Conservation (phyloP, 2,888 invertebrate species). For the Drosophila monieri region DNA sequence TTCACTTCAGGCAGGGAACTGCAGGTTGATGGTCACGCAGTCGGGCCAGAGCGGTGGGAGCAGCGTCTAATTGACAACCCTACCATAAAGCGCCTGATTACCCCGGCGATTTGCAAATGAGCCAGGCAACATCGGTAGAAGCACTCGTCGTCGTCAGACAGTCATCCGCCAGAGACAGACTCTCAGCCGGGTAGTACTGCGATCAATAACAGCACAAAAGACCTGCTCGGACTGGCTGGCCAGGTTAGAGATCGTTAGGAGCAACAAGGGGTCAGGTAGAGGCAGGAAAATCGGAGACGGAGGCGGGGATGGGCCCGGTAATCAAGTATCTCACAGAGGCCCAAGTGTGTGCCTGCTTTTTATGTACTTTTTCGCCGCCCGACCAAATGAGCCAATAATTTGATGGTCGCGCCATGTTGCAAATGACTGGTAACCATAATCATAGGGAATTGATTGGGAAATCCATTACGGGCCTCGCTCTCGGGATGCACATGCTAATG, state of each 20-base stretch:
- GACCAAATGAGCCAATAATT: slow-evolving; percentile 65
- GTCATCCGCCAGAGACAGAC: slow-evolving; percentile 30
- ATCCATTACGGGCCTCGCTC: slow-evolving; percentile 33
- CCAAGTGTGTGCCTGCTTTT: slow-evolving; percentile 26
- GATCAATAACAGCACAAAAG: slow-evolving; percentile 51
- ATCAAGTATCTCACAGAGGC: slow-evolving; percentile 50
- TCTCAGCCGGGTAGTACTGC: slow-evolving; percentile 22
- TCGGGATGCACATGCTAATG: slow-evolving; percentile 55
- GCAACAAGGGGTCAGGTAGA: slow-evolving; percentile 63
- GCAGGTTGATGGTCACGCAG: slow-evolving; percentile 41
- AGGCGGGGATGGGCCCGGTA: slow-evolving; percentile 29
- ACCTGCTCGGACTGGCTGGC: slow-evolving; percentile 32
- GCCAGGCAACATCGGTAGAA: slow-evolving; percentile 34
- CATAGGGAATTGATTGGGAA: slow-evolving; percentile 35
- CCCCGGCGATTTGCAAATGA: slow-evolving; percentile 60
- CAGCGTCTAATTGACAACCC: slow-evolving; percentile 43
- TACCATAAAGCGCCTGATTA: slow-evolving; percentile 48
- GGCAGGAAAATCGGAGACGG: slow-evolving; percentile 25
- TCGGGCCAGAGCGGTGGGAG: slow-evolving; percentile 23
- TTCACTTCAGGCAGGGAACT: slow-evolving; percentile 35
- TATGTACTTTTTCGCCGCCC: slow-evolving; percentile 58
- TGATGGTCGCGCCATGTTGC: slow-evolving; percentile 43
- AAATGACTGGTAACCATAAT: slow-evolving; percentile 50
- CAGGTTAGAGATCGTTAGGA: slow-evolving; percentile 80
- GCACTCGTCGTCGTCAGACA: slow-evolving; percentile 25